A percentile compares a stretch with the other conserved stretches of the same genome.
Evolutionary conservation across 2,113 vertebrate genomes (phyloP).

Genomic region (Actenoides lindsayi): DNA sequence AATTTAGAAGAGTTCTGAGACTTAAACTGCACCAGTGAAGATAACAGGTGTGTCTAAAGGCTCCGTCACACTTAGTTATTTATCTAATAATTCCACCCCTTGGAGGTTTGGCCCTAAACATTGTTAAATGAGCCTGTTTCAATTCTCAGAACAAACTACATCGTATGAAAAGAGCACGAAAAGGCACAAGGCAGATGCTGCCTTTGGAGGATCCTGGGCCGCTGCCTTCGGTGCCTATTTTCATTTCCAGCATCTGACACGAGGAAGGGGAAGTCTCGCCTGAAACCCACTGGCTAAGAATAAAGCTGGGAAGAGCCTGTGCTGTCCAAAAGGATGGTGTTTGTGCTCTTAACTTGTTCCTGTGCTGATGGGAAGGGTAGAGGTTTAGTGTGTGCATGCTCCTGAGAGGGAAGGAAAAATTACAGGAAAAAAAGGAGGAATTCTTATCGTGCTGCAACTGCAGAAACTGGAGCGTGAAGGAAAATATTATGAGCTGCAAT

Average conservation of each 20-base stretch:
- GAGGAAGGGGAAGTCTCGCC: fast-evolving
- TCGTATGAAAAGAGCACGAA: background rate
- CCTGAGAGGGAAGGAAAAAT: background rate
- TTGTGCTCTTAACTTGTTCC: background rate
- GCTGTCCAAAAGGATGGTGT: background rate
- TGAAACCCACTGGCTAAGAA: background rate
- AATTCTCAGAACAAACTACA: background rate
- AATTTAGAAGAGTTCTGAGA: background rate
- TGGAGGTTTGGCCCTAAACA: background rate
- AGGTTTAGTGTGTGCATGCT: background rate
- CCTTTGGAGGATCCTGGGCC: background rate
- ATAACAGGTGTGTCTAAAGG: background rate
- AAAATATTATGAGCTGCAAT: background rate
- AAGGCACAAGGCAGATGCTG: background rate
- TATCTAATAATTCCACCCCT: background rate
- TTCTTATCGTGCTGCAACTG: background rate
- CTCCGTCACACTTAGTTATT: slow-evolving; percentile 16
- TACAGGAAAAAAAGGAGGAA: background rate
- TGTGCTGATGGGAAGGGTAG: fast-evolving
- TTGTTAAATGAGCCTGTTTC: background rate
- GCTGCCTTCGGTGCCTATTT: fast-evolving
- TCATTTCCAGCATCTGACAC: background rate
- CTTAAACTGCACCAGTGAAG: background rate
- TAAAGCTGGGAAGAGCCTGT: background rate
- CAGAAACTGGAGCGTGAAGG: background rate